Base-by-base conservation (phyloP, 2,113 vertebrate genomes). In the Barnardius zonarius region DNA sequence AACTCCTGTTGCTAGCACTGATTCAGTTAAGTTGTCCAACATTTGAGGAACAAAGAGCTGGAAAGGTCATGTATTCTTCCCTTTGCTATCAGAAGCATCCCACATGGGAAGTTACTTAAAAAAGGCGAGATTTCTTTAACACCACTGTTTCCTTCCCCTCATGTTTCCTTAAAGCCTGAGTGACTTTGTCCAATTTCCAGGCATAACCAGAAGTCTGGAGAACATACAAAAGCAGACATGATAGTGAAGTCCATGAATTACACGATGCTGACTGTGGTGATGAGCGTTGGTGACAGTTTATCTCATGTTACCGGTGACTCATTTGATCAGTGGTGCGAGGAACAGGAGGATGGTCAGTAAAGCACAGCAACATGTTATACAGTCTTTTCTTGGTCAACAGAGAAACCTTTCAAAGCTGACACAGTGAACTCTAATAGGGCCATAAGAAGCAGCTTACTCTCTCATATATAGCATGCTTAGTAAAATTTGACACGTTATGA, bases 401-500 rank as follows among this genome's bases (percentile, higher is more conserved):
- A 92, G 86, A 83, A 92, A 51, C 52, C 48, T 95, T 84, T 94
- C 73, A 78, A 73, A 93, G 62, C 35, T 72, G 57, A 61, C 73
- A 19, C 3, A 5, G 35, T 62, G 69, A 86, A 59, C 92, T 90
- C 31, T 82, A 82, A 95, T 57, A 73, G 92, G 77, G 72, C 83
- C 83, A 78, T 62, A 61, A 95, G 73, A 78, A 67, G 61, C 48
- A 83, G 43, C 48, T 55, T 77, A 14, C 30, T 63, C 44, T 61
- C 39, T 78, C 48, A 25, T 37, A 4, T 3, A n/a, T 18, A 81
- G 7, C 2, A 0, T 92, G 93, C 57, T 55, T 84, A 37, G 33
- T 37, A 1, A 8, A 72, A 37, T 28, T 55, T 43, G 24, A 20
- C 52, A 44, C 0, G 62, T 91, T 84, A 88, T 25, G 18, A 61